phyloP scores from a whole-genome alignment of 1,140 invertebrate species.

The Aphaenogaster floridana region DNA sequence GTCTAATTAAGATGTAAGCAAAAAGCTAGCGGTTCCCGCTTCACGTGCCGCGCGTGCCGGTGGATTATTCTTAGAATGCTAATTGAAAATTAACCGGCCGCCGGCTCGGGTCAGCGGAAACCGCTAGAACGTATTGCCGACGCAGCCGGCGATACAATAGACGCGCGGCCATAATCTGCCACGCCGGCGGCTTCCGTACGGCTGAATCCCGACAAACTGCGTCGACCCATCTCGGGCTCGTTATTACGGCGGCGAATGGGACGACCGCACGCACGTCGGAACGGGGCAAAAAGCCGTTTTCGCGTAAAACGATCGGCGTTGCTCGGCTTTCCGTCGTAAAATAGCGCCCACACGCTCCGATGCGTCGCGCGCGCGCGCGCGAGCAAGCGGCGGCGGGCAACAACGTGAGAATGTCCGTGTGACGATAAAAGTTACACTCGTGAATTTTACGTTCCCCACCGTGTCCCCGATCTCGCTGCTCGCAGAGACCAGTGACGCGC shows the following conservation, averaged over 20 bases:
- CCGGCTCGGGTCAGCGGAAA: constrained; percentile 31
- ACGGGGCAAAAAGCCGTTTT: constrained; percentile 76
- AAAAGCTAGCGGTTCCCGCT: background rate
- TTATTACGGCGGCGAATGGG: constrained; percentile 74
- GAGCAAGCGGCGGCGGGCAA: constrained; percentile 67
- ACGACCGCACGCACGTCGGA: constrained; percentile 69
- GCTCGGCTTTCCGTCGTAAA: constrained; percentile 80
- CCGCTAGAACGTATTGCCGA: constrained; percentile 16
- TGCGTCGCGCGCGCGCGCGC: constrained; percentile 10
- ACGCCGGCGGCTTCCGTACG: constrained; percentile 68
- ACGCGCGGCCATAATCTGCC: constrained; percentile 64
- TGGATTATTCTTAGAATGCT: constrained; percentile 64
- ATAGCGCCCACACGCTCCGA: constrained; percentile 78
- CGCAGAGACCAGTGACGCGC: constrained; percentile 22
- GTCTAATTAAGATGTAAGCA: constrained; percentile 1
- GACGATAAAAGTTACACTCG: constrained; percentile 81
- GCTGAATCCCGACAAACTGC: constrained; percentile 56
- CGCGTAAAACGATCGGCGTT: constrained; percentile 79
- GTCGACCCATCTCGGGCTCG: constrained; percentile 54
- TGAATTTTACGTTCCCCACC: constrained; percentile 78
- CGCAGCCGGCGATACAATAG: constrained; percentile 67
- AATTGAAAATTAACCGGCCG: constrained; percentile 71
- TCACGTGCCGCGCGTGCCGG: constrained; percentile 18
- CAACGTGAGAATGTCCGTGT: constrained; percentile 80
- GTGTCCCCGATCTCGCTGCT: constrained; percentile 58